Percentiles rank a stretch among this genome's conserved stretches.
Evolutionary conservation across 2,888 invertebrate species (phyloP).

Genomic region (Melitaea athalia): DNA sequence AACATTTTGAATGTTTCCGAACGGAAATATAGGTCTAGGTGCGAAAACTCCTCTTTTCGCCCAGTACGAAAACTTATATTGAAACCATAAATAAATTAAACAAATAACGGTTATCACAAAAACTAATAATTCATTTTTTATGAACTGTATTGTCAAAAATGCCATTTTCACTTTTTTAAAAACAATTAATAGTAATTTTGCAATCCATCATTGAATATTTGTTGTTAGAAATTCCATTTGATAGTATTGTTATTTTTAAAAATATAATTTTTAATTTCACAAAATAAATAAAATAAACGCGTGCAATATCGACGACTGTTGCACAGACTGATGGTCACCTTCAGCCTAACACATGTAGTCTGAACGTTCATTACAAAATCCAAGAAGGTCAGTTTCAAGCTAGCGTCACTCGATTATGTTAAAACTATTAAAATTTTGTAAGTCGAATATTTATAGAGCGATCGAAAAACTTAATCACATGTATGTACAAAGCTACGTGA

Average conservation of each 20-base stretch:
- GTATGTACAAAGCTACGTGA: neutral
- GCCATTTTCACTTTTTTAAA: slow-evolving; percentile 25
- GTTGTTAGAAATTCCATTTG: neutral
- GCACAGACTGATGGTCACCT: slow-evolving; percentile 32
- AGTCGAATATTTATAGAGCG: slow-evolving; percentile 6
- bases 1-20: slow-evolving; percentile 83
- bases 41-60: slow-evolving; percentile 78
- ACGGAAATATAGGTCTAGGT: slow-evolving; percentile 83
- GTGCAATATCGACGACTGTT: slow-evolving; percentile 26
- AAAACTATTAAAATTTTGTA: slow-evolving; percentile 19
- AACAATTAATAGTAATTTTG: neutral
- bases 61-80: slow-evolving; percentile 82
- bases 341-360: slow-evolving; percentile 30
- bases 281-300: slow-evolving; percentile 16
- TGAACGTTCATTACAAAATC: slow-evolving; percentile 43
- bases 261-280: slow-evolving; percentile 5
- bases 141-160: slow-evolving; percentile 33
- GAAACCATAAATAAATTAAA: slow-evolving; percentile 48
- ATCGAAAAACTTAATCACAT: neutral
- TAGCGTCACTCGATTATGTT: slow-evolving; percentile 39
- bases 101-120: slow-evolving; percentile 43
- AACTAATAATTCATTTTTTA: slow-evolving; percentile 44
- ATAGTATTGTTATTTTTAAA: neutral
- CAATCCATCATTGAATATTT: neutral
- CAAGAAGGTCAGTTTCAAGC: slow-evolving; percentile 14